phyloP scores from a whole-genome alignment of 2,113 vertebrate genomes.

The Peromyscus californicus region DNA sequence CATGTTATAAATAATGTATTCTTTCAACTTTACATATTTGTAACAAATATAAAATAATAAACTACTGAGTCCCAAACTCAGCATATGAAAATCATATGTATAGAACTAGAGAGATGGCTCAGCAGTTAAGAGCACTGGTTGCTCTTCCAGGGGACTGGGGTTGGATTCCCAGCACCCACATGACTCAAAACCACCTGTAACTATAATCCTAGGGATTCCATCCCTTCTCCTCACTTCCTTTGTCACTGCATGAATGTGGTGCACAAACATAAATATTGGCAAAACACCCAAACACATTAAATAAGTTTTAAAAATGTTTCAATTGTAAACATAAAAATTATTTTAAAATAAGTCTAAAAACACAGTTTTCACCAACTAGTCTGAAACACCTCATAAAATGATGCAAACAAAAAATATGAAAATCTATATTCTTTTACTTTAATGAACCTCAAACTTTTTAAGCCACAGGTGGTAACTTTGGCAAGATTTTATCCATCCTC shows the following conservation, averaged over 20 bases:
- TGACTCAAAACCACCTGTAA: neutral
- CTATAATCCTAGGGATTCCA: neutral
- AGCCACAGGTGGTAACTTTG: neutral
- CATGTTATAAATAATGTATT: conserved; percentile 14
- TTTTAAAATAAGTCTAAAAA: conserved; percentile 34
- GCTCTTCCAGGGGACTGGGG: too few relatives aligned
- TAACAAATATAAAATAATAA: conserved; percentile 47
- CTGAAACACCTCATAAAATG: conserved; percentile 43
- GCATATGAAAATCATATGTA: conserved; percentile 36
- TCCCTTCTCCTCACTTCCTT: neutral
- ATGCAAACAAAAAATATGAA: conserved; percentile 30
- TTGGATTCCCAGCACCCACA: neutral
- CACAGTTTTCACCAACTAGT: neutral
- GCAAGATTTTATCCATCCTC: neutral
- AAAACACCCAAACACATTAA: neutral
- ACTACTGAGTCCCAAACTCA: conserved; percentile 35
- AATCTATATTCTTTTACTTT: neutral
- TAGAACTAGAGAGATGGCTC: neutral
- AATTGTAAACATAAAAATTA: conserved; percentile 4
- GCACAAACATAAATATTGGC: neutral
- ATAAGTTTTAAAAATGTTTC: neutral
- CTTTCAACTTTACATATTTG: conserved; percentile 34
- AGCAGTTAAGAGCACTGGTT: neutral
- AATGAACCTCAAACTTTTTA: conserved; percentile 48
- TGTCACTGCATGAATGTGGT: neutral